Evolutionary conservation across 2,113 vertebrate species (phyloP).

Genomic region (Gymnobelideus leadbeateri): DNA sequence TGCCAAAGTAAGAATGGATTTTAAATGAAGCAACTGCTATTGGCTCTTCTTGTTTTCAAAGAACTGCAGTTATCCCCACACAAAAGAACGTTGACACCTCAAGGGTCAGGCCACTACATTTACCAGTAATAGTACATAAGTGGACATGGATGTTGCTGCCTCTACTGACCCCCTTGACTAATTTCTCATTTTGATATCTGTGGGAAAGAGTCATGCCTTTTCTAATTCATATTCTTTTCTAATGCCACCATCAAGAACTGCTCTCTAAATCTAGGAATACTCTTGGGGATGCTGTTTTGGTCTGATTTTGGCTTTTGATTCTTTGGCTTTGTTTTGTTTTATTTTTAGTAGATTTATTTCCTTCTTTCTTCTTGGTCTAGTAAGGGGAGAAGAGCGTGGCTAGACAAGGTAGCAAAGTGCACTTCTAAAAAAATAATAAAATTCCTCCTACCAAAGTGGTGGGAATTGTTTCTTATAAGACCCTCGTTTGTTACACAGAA

Average conservation of each 20-base stretch:
- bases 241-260: neutral
- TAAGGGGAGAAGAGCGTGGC: neutral
- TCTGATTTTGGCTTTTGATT: neutral
- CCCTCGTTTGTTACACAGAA: conserved; percentile 72
- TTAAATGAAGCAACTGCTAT: neutral
- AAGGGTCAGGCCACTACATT: neutral
- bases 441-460: neutral
- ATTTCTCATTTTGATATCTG: conserved; percentile 38
- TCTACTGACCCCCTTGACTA: conserved; percentile 4
- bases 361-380: neutral
- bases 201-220: neutral
- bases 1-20: conserved; percentile 16
- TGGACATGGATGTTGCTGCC: neutral
- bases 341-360: neutral
- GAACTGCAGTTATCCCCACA: neutral
- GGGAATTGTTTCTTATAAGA: conserved; percentile 24
- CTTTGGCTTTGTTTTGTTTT: neutral
- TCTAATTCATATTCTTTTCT: neutral
- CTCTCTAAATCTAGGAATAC: conserved; percentile 51
- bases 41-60: neutral
- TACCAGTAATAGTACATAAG: neutral
- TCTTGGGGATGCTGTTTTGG: neutral
- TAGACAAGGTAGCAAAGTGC: neutral
- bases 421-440: neutral
- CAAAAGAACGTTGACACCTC: accelerated